These are phyloP conservation scores for Myotis findleyi DNA, from an alignment of 2,797 vertebrate genomes.

Conservation along the genomic window DNA sequence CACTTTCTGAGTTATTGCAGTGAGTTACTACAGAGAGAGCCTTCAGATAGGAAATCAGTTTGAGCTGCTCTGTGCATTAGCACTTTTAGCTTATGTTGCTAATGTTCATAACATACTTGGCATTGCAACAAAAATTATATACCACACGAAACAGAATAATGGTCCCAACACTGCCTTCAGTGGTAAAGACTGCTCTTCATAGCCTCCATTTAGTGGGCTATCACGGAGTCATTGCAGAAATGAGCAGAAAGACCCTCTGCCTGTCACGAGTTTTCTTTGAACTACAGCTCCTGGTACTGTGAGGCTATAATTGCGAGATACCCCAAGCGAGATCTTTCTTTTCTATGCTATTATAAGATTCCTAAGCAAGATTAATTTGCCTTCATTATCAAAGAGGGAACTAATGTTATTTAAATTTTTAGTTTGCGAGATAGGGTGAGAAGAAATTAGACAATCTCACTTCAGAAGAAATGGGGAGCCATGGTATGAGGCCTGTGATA, in stretches of 20 bases:
- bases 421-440: not conserved
- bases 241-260: not conserved
- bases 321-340: not conserved
- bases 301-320: not conserved
- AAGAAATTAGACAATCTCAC: constrained; percentile 39
- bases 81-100: constrained; percentile 44
- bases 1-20: not conserved
- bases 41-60: not conserved
- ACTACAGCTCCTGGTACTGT: not conserved
- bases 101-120: not conserved
- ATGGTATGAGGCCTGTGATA: not conserved
- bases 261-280: constrained; percentile 5
- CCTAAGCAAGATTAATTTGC: constrained; percentile 41
- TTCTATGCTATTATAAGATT: constrained; percentile 1
- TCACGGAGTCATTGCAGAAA: constrained; percentile 18
- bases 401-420: constrained; percentile 32
- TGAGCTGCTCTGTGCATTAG: not conserved
- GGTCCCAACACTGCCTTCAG: not conserved
- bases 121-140: constrained; percentile 39
- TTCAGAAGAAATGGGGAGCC: constrained; percentile 17
- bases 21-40: not conserved
- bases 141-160: not conserved
- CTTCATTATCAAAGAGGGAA: constrained; percentile 32
- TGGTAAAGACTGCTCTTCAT: constrained; percentile 6
- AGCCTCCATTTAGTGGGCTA: not conserved